Evolutionary conservation across 2,797 vertebrate genomes (phyloP).

Genomic region (Coilia nasus): DNA sequence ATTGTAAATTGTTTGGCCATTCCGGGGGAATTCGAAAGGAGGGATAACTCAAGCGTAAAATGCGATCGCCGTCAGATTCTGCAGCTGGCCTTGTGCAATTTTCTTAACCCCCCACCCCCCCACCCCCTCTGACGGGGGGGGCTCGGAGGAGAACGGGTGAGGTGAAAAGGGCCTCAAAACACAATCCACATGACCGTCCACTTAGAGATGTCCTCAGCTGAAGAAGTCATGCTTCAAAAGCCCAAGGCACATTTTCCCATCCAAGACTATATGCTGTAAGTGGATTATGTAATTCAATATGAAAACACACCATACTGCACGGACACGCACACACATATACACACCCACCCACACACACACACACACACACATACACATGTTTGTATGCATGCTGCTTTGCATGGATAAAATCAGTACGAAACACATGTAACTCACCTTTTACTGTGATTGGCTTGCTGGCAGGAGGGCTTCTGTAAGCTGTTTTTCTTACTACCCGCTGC

Average conservation of each 20-base stretch:
- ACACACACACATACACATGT: neutral
- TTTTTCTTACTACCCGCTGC: neutral
- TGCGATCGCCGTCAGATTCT: slow-evolving; percentile 58
- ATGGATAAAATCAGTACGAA: neutral
- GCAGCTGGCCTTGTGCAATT: neutral
- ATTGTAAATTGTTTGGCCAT: slow-evolving; percentile 74
- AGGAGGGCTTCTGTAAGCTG: neutral
- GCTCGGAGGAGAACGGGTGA: slow-evolving; percentile 22
- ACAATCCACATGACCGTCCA: slow-evolving; percentile 16
- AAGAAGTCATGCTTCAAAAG: neutral
- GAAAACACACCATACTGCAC: neutral
- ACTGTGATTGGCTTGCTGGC: neutral
- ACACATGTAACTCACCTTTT: neutral
- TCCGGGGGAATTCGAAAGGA: slow-evolving; percentile 63
- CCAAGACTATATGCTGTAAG: neutral
- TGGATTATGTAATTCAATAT: neutral
- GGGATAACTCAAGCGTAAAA: slow-evolving; percentile 69
- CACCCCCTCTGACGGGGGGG: slow-evolving; percentile 17
- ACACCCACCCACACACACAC: neutral
- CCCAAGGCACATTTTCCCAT: neutral
- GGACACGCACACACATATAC: neutral
- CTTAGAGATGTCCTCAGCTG: neutral
- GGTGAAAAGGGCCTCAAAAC: slow-evolving; percentile 19
- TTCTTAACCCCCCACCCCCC: neutral
- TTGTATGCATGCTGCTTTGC: neutral